Conservation (phyloP, 2,888 invertebrate species). For the Drosophila pegasa region DNA sequence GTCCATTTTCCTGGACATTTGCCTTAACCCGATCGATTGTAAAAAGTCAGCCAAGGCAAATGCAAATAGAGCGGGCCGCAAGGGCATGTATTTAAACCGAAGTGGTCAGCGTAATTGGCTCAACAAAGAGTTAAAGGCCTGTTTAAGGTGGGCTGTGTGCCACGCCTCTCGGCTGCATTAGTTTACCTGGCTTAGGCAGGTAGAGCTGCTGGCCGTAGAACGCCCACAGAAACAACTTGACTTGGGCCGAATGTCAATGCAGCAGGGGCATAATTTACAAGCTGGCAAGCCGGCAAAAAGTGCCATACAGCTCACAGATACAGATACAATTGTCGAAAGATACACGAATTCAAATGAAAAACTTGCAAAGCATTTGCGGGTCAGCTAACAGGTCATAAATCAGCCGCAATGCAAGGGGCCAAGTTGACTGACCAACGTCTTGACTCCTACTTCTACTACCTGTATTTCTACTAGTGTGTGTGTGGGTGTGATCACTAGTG, state of each 20-base stretch:
- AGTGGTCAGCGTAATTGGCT: slow-evolving; percentile 71
- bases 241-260: slow-evolving; percentile 62
- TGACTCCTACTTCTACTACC: slow-evolving; percentile 54
- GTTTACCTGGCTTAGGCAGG: slow-evolving; percentile 15
- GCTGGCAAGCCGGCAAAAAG: slow-evolving; percentile 36
- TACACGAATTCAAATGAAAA: slow-evolving; percentile 69
- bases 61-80: slow-evolving; percentile 16
- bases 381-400: slow-evolving; percentile 71
- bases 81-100: slow-evolving; percentile 62
- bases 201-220: slow-evolving; percentile 36
- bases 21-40: slow-evolving; percentile 38
- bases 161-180: slow-evolving; percentile 37
- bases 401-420: slow-evolving; percentile 47
- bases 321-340: slow-evolving; percentile 35
- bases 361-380: slow-evolving; percentile 46
- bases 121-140: slow-evolving; percentile 71
- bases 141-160: slow-evolving; percentile 42
- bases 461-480: slow-evolving; percentile 7
- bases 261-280: slow-evolving; percentile 71
- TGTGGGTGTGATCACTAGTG: slow-evolving; percentile 8
- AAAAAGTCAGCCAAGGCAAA: slow-evolving; percentile 51
- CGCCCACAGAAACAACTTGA: slow-evolving; percentile 81
- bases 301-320: slow-evolving; percentile 41
- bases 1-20: slow-evolving; percentile 32
- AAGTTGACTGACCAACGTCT: slow-evolving; percentile 62